These are phyloP conservation scores for Oncorhynchus masou DNA, from an alignment of 2,113 vertebrate species.

Conservation along the genomic window DNA sequence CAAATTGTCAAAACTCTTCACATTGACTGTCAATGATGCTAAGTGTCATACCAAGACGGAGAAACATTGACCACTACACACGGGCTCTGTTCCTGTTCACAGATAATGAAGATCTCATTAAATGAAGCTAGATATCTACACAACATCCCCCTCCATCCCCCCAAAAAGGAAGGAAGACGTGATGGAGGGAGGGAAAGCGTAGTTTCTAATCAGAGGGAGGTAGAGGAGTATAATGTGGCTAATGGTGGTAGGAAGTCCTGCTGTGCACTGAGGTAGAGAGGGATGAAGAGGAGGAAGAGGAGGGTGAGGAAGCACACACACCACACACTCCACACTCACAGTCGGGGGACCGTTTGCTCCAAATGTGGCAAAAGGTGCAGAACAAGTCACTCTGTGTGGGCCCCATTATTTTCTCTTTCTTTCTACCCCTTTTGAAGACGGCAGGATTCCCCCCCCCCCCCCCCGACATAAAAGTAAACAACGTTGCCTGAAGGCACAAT, in stretches of 20 bases:
- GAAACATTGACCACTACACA: too few species aligned
- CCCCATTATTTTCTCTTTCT: constrained; percentile 59
- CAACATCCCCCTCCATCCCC: constrained; percentile 40
- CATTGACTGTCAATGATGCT: too few species aligned
- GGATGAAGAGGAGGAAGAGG: constrained; percentile 53
- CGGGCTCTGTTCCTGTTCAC: background rate
- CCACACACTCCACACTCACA: constrained; percentile 52
- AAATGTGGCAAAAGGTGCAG: constrained; percentile 72
- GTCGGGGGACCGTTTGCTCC: constrained; percentile 58
- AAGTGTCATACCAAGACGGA: too few species aligned
- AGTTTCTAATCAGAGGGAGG: constrained; percentile 62
- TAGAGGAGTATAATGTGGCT: constrained; percentile 57
- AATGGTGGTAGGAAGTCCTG: constrained; percentile 59
- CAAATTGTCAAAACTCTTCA: too few species aligned
- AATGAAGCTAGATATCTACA: background rate
- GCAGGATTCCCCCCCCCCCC: too few species aligned
- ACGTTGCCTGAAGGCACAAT: constrained; percentile 99
- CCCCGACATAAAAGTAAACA: constrained; percentile 99
- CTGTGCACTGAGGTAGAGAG: constrained; percentile 69
- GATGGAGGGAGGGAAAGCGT: constrained; percentile 44
- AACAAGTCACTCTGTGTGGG: constrained; percentile 76
- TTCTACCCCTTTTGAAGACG: constrained; percentile 92
- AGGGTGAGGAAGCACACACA: constrained; percentile 7
- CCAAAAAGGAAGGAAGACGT: constrained; percentile 60
- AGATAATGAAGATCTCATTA: background rate